phyloP scores from a whole-genome alignment of 1,140 invertebrate species.

The Pachyrhynchus sulphureomaculatus region DNA sequence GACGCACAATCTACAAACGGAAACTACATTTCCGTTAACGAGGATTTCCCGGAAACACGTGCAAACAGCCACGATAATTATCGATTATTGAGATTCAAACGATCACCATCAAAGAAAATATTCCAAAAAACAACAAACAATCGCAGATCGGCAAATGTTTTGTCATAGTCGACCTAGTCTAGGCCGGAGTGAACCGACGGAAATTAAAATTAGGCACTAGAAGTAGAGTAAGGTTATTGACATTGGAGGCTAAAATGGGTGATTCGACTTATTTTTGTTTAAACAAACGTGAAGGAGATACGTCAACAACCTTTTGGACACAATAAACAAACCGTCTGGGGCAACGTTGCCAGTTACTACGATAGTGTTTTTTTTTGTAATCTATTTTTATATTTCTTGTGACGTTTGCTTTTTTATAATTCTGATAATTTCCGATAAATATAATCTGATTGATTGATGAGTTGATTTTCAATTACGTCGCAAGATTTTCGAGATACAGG shows the following conservation, averaged over 20 bases:
- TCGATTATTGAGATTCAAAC: too few relatives aligned
- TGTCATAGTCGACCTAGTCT: not conserved
- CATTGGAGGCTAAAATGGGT: constrained; percentile 19
- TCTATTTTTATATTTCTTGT: not conserved
- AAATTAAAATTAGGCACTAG: constrained; percentile 10
- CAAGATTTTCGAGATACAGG: too few relatives aligned
- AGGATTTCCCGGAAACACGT: too few relatives aligned
- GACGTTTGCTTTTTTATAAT: not conserved
- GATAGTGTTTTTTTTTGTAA: not conserved
- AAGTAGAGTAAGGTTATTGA: constrained; percentile 16
- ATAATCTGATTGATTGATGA: too few relatives aligned
- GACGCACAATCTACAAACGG: too few relatives aligned
- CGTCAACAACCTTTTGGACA: constrained; percentile 6
- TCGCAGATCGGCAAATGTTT: too few relatives aligned
- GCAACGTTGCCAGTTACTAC: not conserved
- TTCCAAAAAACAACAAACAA: too few relatives aligned
- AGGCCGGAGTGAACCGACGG: not conserved
- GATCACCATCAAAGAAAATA: too few relatives aligned
- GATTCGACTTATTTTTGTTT: constrained; percentile 12
- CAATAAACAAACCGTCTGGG: constrained; percentile 11
- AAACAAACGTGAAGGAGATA: constrained; percentile 3
- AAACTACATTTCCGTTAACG: too few relatives aligned
- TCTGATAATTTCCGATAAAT: not conserved
- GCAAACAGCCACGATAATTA: too few relatives aligned
- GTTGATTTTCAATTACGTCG: too few relatives aligned